Conservation (phyloP, 2,888 invertebrate species). For the Acanthosoma haemorrhoidale region DNA sequence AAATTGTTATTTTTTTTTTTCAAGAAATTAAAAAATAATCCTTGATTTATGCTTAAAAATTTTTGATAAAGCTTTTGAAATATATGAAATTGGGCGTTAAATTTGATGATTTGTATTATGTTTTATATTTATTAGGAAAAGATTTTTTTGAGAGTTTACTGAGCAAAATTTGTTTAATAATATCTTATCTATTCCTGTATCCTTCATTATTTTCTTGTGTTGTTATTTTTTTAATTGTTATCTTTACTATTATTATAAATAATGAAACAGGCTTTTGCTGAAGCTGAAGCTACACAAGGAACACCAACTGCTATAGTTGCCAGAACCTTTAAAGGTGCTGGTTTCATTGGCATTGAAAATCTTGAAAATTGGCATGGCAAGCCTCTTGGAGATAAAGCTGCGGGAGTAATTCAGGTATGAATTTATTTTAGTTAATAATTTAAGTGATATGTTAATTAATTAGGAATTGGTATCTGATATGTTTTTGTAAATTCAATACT, state of each 20-base stretch:
- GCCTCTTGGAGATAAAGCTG: constrained; percentile 77
- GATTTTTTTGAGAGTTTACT: no score
- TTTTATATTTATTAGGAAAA: constrained; percentile 19
- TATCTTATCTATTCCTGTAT: neutral
- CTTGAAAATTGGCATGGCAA: constrained; percentile 97
- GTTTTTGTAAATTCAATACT: no score
- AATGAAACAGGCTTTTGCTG: constrained; percentile 62
- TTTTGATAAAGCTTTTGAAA: neutral
- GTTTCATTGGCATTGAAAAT: constrained; percentile 86
- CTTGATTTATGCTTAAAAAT: no score
- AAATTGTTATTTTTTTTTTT: no score
- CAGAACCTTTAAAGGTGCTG: constrained; percentile 92
- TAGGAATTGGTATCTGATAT: no score
- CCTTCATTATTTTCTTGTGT: no score
- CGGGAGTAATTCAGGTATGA: constrained; percentile 52
- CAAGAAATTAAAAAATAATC: no score
- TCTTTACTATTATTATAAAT: neutral
- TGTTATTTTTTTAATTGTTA: neutral
- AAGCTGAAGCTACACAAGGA: constrained; percentile 65
- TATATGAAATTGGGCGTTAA: neutral
- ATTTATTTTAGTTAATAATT: neutral
- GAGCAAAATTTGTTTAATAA: no score
- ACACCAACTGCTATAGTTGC: constrained; percentile 90
- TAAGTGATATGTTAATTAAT: neutral
- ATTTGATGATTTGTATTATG: neutral